Percentiles rank a stretch among this genome's conserved stretches.
Conservation (phyloP, 2,113 vertebrate species). For the Tetraodon nigroviridis region DNA sequence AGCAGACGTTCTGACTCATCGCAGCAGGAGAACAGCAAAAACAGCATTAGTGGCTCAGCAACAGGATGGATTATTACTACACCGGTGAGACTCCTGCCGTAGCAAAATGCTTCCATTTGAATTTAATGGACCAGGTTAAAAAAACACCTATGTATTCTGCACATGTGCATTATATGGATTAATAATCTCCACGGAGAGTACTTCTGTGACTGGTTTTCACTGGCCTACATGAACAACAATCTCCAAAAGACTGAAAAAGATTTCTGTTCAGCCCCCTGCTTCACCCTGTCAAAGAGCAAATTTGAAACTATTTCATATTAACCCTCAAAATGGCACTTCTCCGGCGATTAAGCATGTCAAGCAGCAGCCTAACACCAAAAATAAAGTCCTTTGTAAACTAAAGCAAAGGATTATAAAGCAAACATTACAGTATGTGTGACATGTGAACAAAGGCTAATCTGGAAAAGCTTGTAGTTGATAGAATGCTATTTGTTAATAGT, state of each 20-base stretch:
- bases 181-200: too few relatives aligned
- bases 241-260: too few relatives aligned
- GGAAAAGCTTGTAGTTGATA: slow-evolving; percentile 58
- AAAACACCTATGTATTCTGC: too few relatives aligned
- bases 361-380: slow-evolving; percentile 1
- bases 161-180: too few relatives aligned
- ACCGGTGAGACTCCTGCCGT: not conserved
- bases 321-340: slow-evolving; percentile 45
- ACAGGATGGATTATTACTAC: not conserved
- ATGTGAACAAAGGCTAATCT: slow-evolving; percentile 49
- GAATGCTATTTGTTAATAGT: slow-evolving; percentile 73
- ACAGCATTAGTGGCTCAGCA: not conserved
- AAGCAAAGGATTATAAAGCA: slow-evolving; percentile 21
- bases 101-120: not conserved
- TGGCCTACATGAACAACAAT: not conserved
- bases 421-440: slow-evolving; percentile 30
- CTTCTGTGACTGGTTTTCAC: too few relatives aligned
- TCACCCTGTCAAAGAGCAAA: slow-evolving; percentile 21
- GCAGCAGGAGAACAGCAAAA: not conserved
- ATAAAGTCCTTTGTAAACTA: slow-evolving; percentile 20
- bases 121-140: too few relatives aligned
- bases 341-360: slow-evolving; percentile 16
- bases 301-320: slow-evolving; percentile 7
- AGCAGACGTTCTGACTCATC: not conserved
- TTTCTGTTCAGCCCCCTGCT: slow-evolving; percentile 23